Conservation (phyloP, 2,797 vertebrate genomes). For the Adelosebastes latens region DNA sequence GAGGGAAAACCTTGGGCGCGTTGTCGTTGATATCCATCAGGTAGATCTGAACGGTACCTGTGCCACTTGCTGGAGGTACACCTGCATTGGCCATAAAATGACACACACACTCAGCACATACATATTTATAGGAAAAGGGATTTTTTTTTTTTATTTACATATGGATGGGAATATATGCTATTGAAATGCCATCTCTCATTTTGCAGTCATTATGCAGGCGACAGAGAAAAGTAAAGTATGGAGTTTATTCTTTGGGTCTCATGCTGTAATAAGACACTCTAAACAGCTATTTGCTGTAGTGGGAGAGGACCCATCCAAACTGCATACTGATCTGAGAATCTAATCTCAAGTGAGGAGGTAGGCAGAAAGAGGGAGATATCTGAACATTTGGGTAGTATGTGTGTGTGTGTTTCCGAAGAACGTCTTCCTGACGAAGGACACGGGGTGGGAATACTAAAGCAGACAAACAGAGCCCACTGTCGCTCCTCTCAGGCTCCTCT, state of each 20-base stretch:
- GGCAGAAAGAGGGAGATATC: constrained; percentile 62
- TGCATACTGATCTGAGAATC: constrained; percentile 71
- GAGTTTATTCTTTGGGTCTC: constrained; percentile 35
- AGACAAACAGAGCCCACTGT: constrained; percentile 77
- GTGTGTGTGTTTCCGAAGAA: constrained; percentile 48
- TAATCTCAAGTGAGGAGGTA: constrained; percentile 60
- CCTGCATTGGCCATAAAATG: constrained; percentile 75
- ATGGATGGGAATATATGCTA: constrained; percentile 28
- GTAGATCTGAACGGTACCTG: constrained; percentile 93
- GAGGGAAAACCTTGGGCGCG: constrained; percentile 92
- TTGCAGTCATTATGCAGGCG: constrained; percentile 30
- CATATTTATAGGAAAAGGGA: constrained; percentile 34
- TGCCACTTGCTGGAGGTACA: constrained; percentile 91
- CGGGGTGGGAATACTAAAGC: constrained; percentile 82
- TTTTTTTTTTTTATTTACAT: constrained; percentile 7
- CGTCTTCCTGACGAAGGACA: constrained; percentile 76
- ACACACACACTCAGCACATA: constrained; percentile 26
- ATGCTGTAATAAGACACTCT: constrained; percentile 46
- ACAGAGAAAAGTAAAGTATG: constrained; percentile 31
- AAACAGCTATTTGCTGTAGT: constrained; percentile 54
- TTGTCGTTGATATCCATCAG: constrained; percentile 98
- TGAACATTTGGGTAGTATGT: constrained; percentile 58
- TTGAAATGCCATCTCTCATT: constrained; percentile 33
- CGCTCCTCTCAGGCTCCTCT: constrained; percentile 75
- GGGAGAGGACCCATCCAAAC: constrained; percentile 59